phyloP scores from a whole-genome alignment of 1,140 invertebrate species.

The Antheraea mylitta region DNA sequence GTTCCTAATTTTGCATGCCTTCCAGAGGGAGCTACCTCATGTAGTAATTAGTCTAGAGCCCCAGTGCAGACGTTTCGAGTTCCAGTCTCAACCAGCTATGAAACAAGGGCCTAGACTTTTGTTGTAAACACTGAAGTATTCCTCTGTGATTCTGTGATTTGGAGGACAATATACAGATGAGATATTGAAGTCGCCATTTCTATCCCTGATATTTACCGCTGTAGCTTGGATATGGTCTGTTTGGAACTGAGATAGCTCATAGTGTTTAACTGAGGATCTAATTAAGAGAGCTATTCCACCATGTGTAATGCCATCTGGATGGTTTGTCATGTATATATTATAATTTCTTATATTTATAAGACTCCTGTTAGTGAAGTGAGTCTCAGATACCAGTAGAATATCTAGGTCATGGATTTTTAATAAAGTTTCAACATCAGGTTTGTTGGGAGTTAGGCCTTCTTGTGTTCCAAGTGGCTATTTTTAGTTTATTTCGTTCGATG shows the following conservation, averaged over 20 bases:
- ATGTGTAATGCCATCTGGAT: slow-evolving; percentile 31
- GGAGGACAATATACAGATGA: slow-evolving; percentile 33
- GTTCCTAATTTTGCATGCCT: too few relatives aligned
- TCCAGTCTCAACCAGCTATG: slow-evolving; percentile 34
- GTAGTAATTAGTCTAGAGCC: slow-evolving; percentile 34
- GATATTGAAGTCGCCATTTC: slow-evolving; percentile 18
- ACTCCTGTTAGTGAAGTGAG: slow-evolving; percentile 15
- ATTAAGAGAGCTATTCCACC: slow-evolving; percentile 30
- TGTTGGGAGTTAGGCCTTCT: slow-evolving; percentile 12
- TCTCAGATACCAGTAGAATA: slow-evolving; percentile 15
- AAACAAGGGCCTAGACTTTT: slow-evolving; percentile 18
- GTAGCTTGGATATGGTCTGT: slow-evolving; percentile 25
- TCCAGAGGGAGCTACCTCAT: slow-evolving; percentile 11
- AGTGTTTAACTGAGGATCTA: slow-evolving; percentile 21
- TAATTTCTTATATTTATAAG: slow-evolving; percentile 12
- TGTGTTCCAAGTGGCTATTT: slow-evolving; percentile 6
- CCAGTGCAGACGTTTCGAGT: slow-evolving; percentile 42
- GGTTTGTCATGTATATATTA: slow-evolving; percentile 14
- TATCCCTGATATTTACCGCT: slow-evolving; percentile 18
- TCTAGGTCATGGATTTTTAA: slow-evolving; percentile 9
- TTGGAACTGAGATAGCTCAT: slow-evolving; percentile 1
- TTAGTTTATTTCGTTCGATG: too few relatives aligned
- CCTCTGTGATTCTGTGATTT: slow-evolving; percentile 20
- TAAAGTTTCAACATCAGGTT: neutral
- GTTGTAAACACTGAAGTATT: slow-evolving; percentile 19